Evolutionary conservation across 2,888 invertebrate genomes (phyloP).

Genomic region (Myopa testacea): DNA sequence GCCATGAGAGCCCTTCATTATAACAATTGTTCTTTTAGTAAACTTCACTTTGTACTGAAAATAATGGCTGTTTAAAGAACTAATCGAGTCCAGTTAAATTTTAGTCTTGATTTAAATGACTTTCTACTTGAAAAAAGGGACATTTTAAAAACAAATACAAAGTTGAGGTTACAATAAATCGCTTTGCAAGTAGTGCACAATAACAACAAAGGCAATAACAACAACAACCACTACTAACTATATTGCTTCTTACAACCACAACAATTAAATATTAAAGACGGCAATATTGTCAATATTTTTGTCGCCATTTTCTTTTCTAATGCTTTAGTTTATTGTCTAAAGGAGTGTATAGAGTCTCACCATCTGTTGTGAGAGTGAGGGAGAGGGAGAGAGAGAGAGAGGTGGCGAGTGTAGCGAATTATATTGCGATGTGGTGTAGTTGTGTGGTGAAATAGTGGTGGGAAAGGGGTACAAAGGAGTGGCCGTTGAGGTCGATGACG

Average conservation of each 20-base stretch:
- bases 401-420: not conserved
- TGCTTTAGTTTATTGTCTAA: not conserved
- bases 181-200: not conserved
- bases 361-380: not conserved
- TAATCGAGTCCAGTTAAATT: too few species aligned
- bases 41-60: too few species aligned
- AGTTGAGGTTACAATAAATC: not conserved
- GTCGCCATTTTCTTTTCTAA: slow-evolving; percentile 6
- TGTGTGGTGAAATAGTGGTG: not conserved
- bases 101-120: too few species aligned
- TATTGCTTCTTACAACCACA: not conserved
- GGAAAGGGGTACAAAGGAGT: not conserved
- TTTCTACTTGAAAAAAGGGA: too few species aligned
- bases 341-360: not conserved
- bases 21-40: too few species aligned
- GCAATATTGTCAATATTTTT: not conserved
- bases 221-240: not conserved
- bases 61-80: too few species aligned
- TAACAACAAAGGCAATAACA: too few species aligned
- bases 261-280: not conserved
- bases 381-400: not conserved
- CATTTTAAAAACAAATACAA: not conserved
- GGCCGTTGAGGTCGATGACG: not conserved
- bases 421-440: not conserved
- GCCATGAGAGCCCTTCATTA: too few species aligned